phyloP scores from a whole-genome alignment of 2,888 invertebrate genomes.

The Nebria salina region DNA sequence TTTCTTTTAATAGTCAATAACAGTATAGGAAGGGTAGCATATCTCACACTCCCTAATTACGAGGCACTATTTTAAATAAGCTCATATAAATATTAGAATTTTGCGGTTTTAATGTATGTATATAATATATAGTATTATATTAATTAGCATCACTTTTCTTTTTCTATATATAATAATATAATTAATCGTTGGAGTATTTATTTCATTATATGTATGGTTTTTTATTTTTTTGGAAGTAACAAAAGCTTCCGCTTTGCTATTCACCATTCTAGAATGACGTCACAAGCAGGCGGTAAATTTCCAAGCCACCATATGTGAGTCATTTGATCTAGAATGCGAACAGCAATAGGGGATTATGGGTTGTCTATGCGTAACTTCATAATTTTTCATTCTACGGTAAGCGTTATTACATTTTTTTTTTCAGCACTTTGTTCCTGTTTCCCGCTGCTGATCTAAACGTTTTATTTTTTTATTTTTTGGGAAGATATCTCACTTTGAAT shows the following conservation, averaged over 20 bases:
- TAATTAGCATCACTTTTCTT: constrained; percentile 45
- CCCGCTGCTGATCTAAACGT: constrained; percentile 17
- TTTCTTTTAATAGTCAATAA: constrained; percentile 40
- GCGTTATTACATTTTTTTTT: constrained; percentile 25
- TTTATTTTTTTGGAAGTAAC: constrained; percentile 41
- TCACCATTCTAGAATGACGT: neutral
- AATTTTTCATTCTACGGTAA: constrained; percentile 35
- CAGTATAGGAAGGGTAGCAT: constrained; percentile 44
- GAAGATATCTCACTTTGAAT: constrained; percentile 37
- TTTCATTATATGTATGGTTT: constrained; percentile 9
- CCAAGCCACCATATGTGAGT: neutral
- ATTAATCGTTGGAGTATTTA: constrained; percentile 46
- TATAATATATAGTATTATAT: constrained; percentile 43
- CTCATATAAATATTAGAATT: constrained; percentile 69
- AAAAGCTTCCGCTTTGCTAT: constrained; percentile 34
- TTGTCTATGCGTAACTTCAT: constrained; percentile 31
- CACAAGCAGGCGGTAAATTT: neutral
- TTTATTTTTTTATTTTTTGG: neutral
- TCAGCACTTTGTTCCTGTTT: constrained; percentile 22
- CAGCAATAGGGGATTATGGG: constrained; percentile 40
- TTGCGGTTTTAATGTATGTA: constrained; percentile 44
- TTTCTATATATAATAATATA: constrained; percentile 39
- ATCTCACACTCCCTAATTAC: constrained; percentile 59
- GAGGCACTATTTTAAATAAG: constrained; percentile 74
- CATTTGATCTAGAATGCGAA: constrained; percentile 2